Percentiles rank a stretch among this genome's conserved stretches.
Evolutionary conservation across 2,797 vertebrate genomes (phyloP).

Genomic region (Gouania willdenowi): DNA sequence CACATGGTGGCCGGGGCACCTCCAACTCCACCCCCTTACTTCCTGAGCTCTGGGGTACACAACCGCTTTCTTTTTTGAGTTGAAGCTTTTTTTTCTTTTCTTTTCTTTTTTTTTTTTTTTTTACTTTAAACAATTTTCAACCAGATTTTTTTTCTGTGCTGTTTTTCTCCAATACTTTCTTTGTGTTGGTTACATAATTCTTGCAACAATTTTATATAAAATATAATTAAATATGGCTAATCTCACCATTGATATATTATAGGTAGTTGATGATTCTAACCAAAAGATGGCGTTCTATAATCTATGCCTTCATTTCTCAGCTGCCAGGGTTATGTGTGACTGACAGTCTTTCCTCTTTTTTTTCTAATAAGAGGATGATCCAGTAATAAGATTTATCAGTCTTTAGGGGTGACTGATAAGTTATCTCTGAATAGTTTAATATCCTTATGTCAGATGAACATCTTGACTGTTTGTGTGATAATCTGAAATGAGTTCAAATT

Average conservation of each 20-base stretch:
- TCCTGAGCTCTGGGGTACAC: constrained; percentile 41
- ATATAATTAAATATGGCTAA: too few relatives aligned
- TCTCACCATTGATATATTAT: too few relatives aligned
- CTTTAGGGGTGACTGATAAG: constrained; percentile 1
- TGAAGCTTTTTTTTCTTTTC: too few relatives aligned
- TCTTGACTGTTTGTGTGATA: too few relatives aligned
- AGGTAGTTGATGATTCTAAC: constrained; percentile 24
- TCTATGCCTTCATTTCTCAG: constrained; percentile 23
- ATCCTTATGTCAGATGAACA: too few relatives aligned
- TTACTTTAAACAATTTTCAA: too few relatives aligned
- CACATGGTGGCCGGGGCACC: constrained; percentile 28
- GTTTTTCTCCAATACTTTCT: too few relatives aligned
- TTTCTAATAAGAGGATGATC: constrained; percentile 4
- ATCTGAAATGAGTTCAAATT: too few relatives aligned
- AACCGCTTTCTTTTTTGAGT: not conserved
- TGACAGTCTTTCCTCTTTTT: constrained; percentile 6
- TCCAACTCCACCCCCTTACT: constrained; percentile 35
- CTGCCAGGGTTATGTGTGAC: constrained; percentile 5
- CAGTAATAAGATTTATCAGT: constrained; percentile 9
- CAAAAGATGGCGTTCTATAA: constrained; percentile 60
- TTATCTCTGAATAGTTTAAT: not conserved
- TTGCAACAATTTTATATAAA: too few relatives aligned
- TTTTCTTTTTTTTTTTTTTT: too few relatives aligned
- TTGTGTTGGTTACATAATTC: too few relatives aligned
- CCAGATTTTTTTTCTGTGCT: too few relatives aligned